Percentiles rank a stretch among this genome's conserved stretches.
Conservation (phyloP, 2,888 invertebrate genomes). For the Dichetophora obliterata region DNA sequence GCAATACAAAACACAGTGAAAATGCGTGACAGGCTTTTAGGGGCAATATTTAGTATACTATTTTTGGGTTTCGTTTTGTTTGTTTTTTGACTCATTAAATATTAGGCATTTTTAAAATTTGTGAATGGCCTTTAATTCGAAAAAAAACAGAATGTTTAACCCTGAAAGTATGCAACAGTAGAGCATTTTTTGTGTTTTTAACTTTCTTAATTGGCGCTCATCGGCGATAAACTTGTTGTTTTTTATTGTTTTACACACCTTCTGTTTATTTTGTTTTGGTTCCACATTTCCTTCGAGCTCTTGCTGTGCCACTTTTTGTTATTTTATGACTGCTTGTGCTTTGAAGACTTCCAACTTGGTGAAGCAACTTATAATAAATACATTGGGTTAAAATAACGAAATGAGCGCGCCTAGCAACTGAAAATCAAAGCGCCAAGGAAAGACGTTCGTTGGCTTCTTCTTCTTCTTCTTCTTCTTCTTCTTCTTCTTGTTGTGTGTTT, state of each 20-base stretch:
- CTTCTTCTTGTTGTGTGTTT: neutral
- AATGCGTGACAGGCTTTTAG: neutral
- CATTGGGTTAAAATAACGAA: neutral
- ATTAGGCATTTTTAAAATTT: neutral
- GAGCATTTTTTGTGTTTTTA: neutral
- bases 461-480: too few relatives aligned
- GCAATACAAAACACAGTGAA: neutral
- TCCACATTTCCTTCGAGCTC: neutral
- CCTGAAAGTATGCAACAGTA: constrained; percentile 18
- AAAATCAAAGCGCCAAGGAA: neutral
- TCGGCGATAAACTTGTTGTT: too few relatives aligned
- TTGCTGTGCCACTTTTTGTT: neutral
- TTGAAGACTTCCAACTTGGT: neutral
- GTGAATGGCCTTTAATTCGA: neutral
- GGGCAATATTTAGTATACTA: neutral
- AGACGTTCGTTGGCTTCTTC: neutral
- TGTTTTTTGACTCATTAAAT: neutral
- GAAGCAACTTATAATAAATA: neutral
- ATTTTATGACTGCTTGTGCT: neutral
- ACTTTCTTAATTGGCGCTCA: too few relatives aligned
- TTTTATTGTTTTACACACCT: too few relatives aligned
- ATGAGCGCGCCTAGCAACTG: constrained; percentile 15
- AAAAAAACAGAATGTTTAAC: neutral
- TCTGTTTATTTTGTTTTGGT: neutral
- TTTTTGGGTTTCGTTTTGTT: neutral